Evolutionary conservation across 1,140 invertebrate species (phyloP), one percentile per base, ranked within the genome.

Genomic region (Drosophila lacteicornis): DNA sequence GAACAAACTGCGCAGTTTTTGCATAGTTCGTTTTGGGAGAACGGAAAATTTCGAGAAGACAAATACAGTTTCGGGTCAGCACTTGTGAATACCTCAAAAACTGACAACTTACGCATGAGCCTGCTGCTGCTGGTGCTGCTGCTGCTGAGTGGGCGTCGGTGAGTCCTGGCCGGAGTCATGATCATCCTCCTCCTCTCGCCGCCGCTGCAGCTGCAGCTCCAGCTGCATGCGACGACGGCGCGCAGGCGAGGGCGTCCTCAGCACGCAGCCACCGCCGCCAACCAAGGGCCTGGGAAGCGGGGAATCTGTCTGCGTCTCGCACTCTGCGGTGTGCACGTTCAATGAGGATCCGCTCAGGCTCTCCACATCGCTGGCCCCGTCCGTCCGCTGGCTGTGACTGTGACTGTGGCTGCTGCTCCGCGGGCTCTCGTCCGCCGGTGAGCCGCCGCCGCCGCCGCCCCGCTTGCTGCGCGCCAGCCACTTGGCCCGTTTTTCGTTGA

Each of bases 1-100:
- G 75, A 92, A 92, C 77, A 92, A 82, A 75, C 90, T 92, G 76
- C 91, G 82, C 75, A 92, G 68, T 91, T 92, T 92, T 81, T 92
- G 91, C 91, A 92, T 92, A 79, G 73, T 91, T 86, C 58, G 80
- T 78, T 66, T 67, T 60, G 33, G 36, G 17, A 22, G 40, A 74
- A 90, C 82, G 46, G 68, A 80, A 61, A 91, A 87, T 87, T 91
- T 91, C 66, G 76, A 73, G 60, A 75, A 60, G 57, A 69, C 4
- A 56, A 62, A 73, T 47, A 13, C 51, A 36, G 47, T 56, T 43
- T 67, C 25, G 22, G 49, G 15, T 63, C 38, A 50, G 69, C 45
- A 51, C 22, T 75, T 66, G 27, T 49, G 53, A 73, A 57, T 42
- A 62, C 43, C 51, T 11, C 42, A 63, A 47, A 27, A 49, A 40